Conservation (phyloP, 2,888 invertebrate genomes). For the Platycheirus rosarum region DNA sequence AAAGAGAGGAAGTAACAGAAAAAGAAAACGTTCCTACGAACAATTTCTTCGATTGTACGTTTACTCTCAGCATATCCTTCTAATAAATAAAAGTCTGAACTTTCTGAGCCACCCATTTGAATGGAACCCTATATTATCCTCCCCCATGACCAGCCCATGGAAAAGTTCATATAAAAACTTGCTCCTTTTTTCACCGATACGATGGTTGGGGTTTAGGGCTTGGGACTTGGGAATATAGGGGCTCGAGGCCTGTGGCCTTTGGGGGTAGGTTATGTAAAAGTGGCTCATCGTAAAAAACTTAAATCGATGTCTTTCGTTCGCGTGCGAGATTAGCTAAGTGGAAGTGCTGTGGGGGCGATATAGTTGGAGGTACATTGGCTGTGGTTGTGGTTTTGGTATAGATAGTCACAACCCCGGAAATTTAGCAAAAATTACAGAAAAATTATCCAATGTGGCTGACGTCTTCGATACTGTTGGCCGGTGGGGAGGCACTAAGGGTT, state of each 20-base stretch:
- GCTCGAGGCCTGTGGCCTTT: background rate
- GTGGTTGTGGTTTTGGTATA: conserved; percentile 24
- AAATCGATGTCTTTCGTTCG: conserved; percentile 70
- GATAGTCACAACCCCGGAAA: conserved; percentile 68
- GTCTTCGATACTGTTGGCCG: conserved; percentile 27
- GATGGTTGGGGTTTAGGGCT: background rate
- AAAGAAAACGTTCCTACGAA: conserved; percentile 5
- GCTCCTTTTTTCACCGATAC: conserved; percentile 4
- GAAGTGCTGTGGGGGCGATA: conserved; percentile 4
- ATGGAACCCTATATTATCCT: too few species aligned
- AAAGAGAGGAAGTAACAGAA: background rate
- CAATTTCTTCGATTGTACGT: conserved; percentile 57
- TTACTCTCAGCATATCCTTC: conserved; percentile 3
- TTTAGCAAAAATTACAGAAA: conserved; percentile 38
- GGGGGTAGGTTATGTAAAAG: conserved; percentile 57
- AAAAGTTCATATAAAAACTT: conserved; percentile 6
- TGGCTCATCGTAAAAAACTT: conserved; percentile 64
- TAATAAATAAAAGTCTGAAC: background rate
- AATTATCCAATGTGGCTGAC: conserved; percentile 43
- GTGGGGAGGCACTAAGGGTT: background rate
- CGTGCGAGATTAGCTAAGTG: conserved; percentile 61
- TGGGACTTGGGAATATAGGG: background rate
- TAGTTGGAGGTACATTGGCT: background rate
- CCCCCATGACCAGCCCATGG: conserved; percentile 40
- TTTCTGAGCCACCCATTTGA: background rate